Evolutionary conservation across 92 coral and sea anemone genomes (phyloP), one percentile per base, ranked within the genome.

Genomic region (Isaurus tuberculatus): DNA sequence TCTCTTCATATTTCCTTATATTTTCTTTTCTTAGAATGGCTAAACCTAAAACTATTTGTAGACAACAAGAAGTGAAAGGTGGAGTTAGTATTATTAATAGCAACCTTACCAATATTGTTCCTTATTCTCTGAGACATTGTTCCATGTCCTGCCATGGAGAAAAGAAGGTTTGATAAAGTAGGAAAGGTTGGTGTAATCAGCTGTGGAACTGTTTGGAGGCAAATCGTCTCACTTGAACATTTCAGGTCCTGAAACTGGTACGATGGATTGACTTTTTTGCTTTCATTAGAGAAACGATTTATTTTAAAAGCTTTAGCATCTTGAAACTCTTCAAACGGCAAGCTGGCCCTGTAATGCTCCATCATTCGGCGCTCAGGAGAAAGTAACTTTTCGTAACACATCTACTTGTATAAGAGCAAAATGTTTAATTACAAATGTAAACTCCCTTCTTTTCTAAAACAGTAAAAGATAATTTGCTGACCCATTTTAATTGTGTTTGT

Each of bases 281-380:
- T 70, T 60, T 20, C 67, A 32, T 33, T 28, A 2, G 27, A n/a
- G 48, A 75, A 31, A n/a, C 40, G 64, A 8, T 77, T 65, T n/a
- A 23, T 77, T 31, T 43, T 20, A 37, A 36, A 77, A 34, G 17
- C 58, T 8, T 60, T 77, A 65, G 16, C 34, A 22, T 17, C 20
- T 37, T 55, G 42, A 33, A 31, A 57, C 33, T 58, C 70, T 26
- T 77, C 70, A 34, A 60, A 77, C 8, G 43, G 33, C 46, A 4
- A 22, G 70, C 58, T 77, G 53, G 57, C 34, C 16, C 82, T 57
- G 36, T 13, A 57, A 58, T 31, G 82, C 33, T 77, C 82, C 82
- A 77, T 77, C 8, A 30, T 16, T 5, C 53, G 10, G 27, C 34
- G 8, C 8, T 10, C 53, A 23, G 32, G 28, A 55, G 29, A n/a